Percentiles rank a stretch among this genome's conserved stretches.
Conservation (phyloP, 2,113 vertebrate genomes). For the Haplotaxodon microlepis region DNA sequence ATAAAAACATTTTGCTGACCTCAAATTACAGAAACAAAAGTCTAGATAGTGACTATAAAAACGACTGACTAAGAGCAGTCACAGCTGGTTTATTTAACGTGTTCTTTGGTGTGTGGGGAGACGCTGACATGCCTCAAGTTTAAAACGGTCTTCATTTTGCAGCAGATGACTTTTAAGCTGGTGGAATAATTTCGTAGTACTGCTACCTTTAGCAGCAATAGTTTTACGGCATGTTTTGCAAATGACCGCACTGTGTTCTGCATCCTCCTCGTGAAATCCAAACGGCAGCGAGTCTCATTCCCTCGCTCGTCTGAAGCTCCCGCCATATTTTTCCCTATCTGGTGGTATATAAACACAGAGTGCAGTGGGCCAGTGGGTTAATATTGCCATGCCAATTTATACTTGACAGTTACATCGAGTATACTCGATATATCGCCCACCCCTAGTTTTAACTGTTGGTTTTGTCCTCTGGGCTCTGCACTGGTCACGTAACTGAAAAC, state of each 20-base stretch:
- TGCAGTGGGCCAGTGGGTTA: not conserved
- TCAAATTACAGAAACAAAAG: not conserved
- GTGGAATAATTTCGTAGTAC: not conserved
- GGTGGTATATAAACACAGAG: not conserved
- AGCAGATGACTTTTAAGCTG: not conserved
- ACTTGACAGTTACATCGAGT: not conserved
- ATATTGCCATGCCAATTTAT: not conserved
- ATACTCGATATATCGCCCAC: not conserved
- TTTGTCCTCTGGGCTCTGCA: not conserved
- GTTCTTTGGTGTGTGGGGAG: not conserved
- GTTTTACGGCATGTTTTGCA: not conserved
- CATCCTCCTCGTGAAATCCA: not conserved
- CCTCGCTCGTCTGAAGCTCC: not conserved
- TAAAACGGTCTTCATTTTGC: not conserved
- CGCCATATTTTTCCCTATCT: not conserved
- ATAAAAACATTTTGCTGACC: not conserved
- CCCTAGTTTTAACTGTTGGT: not conserved
- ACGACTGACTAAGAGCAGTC: not conserved
- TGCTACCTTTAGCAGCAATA: not conserved
- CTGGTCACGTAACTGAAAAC: not conserved
- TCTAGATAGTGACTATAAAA: not conserved
- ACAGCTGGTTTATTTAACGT: not conserved
- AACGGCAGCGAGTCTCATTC: not conserved
- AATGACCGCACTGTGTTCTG: not conserved
- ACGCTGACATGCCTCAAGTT: not conserved